phyloP scores from a whole-genome alignment of 2,113 vertebrate species.

The Crotalus helleri region DNA sequence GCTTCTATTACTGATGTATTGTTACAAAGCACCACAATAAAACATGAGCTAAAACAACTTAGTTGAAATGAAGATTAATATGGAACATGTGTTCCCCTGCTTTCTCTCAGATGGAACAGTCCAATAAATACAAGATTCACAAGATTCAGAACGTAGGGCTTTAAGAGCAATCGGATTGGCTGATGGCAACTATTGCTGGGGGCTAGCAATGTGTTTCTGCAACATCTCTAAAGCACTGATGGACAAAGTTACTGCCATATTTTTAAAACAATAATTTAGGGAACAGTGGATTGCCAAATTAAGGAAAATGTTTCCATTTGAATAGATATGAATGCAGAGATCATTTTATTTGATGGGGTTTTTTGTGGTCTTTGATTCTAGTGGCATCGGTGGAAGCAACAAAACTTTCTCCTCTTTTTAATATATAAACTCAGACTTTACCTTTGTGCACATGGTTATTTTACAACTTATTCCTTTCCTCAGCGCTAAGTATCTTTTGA shows the following conservation, averaged over 20 bases:
- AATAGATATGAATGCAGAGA: constrained; percentile 6
- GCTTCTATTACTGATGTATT: constrained; percentile 78
- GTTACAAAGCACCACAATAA: constrained; percentile 78
- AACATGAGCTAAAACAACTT: constrained; percentile 80
- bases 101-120: constrained; percentile 55
- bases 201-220: constrained; percentile 53
- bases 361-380: background rate
- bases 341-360: background rate
- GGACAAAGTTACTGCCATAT: constrained; percentile 50
- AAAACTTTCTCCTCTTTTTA: background rate
- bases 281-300: constrained; percentile 32
- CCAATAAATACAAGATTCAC: constrained; percentile 54
- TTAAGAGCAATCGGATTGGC: constrained; percentile 22
- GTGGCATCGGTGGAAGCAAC: background rate
- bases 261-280: constrained; percentile 42
- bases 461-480: background rate
- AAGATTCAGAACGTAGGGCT: constrained; percentile 35
- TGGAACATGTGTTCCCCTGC: constrained; percentile 70
- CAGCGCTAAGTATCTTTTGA: background rate
- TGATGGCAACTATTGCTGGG: constrained; percentile 21
- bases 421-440: constrained; percentile 11
- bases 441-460: constrained; percentile 9
- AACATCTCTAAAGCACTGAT: constrained; percentile 42
- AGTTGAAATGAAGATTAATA: constrained; percentile 82
- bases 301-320: constrained; percentile 37